Evolutionary conservation across 1,140 invertebrate genomes (phyloP), one percentile per base, ranked within the genome.

Genomic region (Pseudomyrmex flavicornis): DNA sequence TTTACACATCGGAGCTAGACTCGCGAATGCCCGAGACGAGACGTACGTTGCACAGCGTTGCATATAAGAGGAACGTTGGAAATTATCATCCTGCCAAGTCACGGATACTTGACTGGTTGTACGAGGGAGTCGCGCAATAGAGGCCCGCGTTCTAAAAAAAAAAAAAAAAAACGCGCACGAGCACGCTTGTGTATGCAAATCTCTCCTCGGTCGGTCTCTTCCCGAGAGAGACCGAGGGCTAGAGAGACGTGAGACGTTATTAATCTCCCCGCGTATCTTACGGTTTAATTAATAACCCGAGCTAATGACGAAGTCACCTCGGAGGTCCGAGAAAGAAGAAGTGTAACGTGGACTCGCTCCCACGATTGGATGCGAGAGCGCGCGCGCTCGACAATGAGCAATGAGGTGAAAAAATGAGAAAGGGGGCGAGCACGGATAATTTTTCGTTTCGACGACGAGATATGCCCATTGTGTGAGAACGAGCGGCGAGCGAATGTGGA

Each of bases 81-180:
- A 89, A 90, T 91, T 88, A 89, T 90, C 75, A 79, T 85, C 50
- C 66, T 84, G 73, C 68, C 85, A 82, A 89, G 90, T 89, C 86
- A 89, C 85, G 85, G 87, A 84, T 89, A 88, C 83, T 89, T 85
- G 82, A 50, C 83, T 89, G 87, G 80, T 75, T 88, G 17, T 50
- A 77, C 70, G 80, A 69, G 70, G 74, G 79, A 88, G 74, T 76
- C 68, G 82, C 84, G 85, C 74, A 80, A 84, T 80, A 84, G 75
- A 15, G 46, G 65, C 83, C 76, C 61, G 5, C 79, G 72, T 83
- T 83, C 70, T 83, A 83, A 77, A 79, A 83, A 59, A 26, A 35
- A 35, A 35, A 35, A 35, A 35, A 7, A 35, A 35, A 0, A 35
- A 35, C n/a, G n/a, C n/a, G 22, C 62, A 20, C 13, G 52, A 74